Evolutionary conservation across 2,888 invertebrate genomes (phyloP), one percentile per base, ranked within the genome.

Genomic region (Chironomus tentans): DNA sequence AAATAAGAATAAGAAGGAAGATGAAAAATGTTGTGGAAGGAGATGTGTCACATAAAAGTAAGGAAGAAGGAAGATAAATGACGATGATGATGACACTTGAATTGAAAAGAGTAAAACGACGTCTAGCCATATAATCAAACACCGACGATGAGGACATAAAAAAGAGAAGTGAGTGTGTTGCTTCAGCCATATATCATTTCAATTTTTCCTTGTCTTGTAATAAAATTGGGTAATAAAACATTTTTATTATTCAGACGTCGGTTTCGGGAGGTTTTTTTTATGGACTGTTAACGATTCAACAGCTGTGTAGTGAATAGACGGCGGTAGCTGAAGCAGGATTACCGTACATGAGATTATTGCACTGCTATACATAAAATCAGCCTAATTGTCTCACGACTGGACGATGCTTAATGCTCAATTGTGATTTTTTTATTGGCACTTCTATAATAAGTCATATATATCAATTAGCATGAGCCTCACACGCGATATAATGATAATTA

Each of bases 231-330:
- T 71, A 71, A 71, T 71, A 71, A 71, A 71, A 71, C 71, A 71
- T 71, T 71, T 71, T 71, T 71, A 71, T 71, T 71, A 71, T 71
- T 71, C 71, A 71, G 71, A 71, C 71, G 71, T 71, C 71, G 71
- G 71, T 71, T 71, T 71, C 21, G 21, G 47, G 56, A 47, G 71
- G 15, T 71, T 71, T 56, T 56, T n/a, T 50, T 71, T 71, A 71
- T 71, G 71, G 56, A 71, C 71, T 71, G 71, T 71, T 56, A 71
- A 71, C 71, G 71, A 56, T 71, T 56, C 71, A 71, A 71, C 71
- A 71, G 71, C 71, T 71, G 71, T 65, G 18, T 13, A n/a, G 13
- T 62, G 15, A 22, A 62, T 15, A 56, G 18, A 68, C 68, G 68
- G 13, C 38, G 38, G 68, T 38, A 38, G 68, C 38, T 13, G 21